Evolutionary conservation across 2,888 invertebrate species (phyloP).

Genomic region (Syrphus vitripennis): DNA sequence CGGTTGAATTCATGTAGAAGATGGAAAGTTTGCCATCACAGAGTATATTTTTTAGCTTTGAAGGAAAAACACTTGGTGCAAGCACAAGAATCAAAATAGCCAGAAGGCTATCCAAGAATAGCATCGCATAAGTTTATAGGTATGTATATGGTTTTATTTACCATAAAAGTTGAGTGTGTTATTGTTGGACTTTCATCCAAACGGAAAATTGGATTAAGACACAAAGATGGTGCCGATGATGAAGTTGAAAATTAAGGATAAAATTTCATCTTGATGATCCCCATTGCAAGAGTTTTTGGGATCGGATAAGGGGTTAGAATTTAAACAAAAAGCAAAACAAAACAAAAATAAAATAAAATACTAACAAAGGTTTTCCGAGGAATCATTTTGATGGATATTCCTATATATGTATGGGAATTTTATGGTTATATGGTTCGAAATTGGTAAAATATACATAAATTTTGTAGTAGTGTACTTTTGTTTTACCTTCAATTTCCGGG

Average conservation of each 20-base stretch:
- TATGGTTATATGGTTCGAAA: not conserved
- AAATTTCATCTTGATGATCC: conserved; percentile 25
- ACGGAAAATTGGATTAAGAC: conserved; percentile 68
- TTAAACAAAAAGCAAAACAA: not conserved
- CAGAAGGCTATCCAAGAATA: not conserved
- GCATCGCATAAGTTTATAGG: not conserved
- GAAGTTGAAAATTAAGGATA: conserved; percentile 48
- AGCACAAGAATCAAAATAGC: not conserved
- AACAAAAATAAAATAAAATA: not conserved
- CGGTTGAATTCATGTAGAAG: not conserved
- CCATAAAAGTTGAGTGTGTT: conserved; percentile 29
- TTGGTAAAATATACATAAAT: conserved; percentile 13
- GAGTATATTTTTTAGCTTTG: not conserved
- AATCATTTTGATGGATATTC: conserved; percentile 2
- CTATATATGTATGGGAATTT: not conserved
- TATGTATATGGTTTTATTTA: not conserved
- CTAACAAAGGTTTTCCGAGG: not conserved
- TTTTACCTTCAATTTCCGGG: not conserved
- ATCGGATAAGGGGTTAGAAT: conserved; percentile 1
- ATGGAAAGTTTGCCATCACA: conserved; percentile 24
- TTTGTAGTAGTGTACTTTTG: conserved; percentile 11
- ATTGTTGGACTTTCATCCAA: conserved; percentile 64
- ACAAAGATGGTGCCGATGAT: conserved; percentile 68
- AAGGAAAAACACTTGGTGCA: conserved; percentile 32
- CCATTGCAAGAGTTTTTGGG: conserved; percentile 21